A percentile compares a stretch with the other conserved stretches of the same genome.
These are phyloP conservation scores for Rhadinocentrus ornatus DNA, from an alignment of 2,797 vertebrate species.

Conservation along the genomic window DNA sequence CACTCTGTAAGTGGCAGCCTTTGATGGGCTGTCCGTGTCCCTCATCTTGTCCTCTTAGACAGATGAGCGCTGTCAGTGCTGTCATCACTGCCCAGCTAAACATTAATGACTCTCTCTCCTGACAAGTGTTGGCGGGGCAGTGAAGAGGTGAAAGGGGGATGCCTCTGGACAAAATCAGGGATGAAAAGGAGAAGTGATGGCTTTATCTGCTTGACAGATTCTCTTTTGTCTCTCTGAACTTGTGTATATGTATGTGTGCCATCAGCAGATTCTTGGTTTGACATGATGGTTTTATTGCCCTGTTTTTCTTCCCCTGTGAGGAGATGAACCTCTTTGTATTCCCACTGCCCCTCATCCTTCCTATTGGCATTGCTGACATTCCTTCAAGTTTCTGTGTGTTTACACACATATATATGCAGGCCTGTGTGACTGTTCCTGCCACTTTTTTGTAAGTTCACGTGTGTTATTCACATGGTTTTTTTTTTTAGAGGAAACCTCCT, in stretches of 20 bases:
- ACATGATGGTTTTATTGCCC: conserved; percentile 79
- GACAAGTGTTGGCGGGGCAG: conserved; percentile 73
- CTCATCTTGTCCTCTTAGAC: conserved; percentile 77
- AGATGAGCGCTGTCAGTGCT: conserved; percentile 79
- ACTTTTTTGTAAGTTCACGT: conserved; percentile 19
- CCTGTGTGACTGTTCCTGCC: conserved; percentile 20
- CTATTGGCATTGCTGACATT: conserved; percentile 77
- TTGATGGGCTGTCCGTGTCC: conserved; percentile 73
- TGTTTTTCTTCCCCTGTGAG: conserved; percentile 75
- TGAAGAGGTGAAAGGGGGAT: conserved; percentile 73
- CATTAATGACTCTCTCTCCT: conserved; percentile 81
- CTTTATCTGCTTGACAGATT: conserved; percentile 78
- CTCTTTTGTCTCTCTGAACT: conserved; percentile 76
- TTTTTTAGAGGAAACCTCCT: conserved; percentile 65
- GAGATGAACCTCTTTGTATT: conserved; percentile 74
- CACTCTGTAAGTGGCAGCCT: conserved; percentile 64
- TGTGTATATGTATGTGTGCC: conserved; percentile 80
- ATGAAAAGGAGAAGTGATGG: conserved; percentile 78
- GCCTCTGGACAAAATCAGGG: conserved; percentile 76
- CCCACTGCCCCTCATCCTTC: conserved; percentile 74
- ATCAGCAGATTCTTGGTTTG: conserved; percentile 86
- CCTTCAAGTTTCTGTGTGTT: conserved; percentile 57
- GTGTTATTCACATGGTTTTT: conserved; percentile 49
- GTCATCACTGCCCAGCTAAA: conserved; percentile 79
- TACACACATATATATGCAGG: neutral